These are phyloP conservation scores for Petrosia ficiformis DNA, from an alignment of 37 sponge, comb jelly and placozoan genomes.

Conservation along the genomic window DNA sequence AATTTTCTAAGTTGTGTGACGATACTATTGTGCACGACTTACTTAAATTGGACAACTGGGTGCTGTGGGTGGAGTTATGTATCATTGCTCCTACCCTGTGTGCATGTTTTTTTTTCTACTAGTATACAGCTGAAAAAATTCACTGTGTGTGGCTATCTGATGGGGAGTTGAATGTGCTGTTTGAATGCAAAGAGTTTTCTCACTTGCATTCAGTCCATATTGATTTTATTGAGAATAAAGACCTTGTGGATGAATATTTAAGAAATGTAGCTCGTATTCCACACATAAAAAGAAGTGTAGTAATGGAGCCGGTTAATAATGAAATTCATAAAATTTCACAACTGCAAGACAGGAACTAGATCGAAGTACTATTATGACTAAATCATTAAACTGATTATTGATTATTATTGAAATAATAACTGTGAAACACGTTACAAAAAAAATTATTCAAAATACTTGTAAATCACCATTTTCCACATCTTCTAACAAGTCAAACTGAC, in stretches of 20 bases:
- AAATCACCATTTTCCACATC: constrained; percentile 35
- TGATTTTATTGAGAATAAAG: constrained; percentile 18
- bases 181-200: constrained; percentile 31
- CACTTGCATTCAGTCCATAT: constrained; percentile 1
- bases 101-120: too few relatives aligned
- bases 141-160: constrained; percentile 53
- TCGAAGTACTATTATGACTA: not conserved
- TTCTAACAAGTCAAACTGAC: constrained; percentile 15
- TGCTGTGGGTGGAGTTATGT: too few relatives aligned
- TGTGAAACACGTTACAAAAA: not conserved
- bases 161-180: constrained; percentile 44
- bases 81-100: too few relatives aligned
- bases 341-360: not conserved
- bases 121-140: constrained; percentile 35
- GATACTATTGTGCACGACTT: too few relatives aligned
- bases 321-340: not conserved
- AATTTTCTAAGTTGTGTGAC: too few relatives aligned
- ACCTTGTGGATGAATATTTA: constrained; percentile 28
- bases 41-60: too few relatives aligned
- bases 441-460: not conserved
- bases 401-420: not conserved
- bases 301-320: constrained; percentile 18
- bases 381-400: not conserved
- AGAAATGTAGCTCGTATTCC: constrained; percentile 11
- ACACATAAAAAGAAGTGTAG: constrained; percentile 20